Conservation (phyloP, 1,140 invertebrate genomes). For the Cydia strobilella region DNA sequence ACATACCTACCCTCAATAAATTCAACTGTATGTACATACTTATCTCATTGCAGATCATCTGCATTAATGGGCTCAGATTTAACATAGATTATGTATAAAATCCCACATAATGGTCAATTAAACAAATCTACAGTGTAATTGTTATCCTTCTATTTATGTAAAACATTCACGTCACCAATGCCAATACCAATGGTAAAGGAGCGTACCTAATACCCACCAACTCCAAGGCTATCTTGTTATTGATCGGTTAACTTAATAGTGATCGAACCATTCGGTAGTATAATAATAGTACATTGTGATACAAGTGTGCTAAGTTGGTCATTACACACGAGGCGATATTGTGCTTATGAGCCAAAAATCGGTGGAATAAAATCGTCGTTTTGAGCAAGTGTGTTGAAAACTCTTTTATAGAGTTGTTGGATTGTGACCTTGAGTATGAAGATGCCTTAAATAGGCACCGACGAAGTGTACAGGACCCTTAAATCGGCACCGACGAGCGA, state of each 20-base stretch:
- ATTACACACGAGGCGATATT: too few relatives aligned
- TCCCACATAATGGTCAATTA: conserved; percentile 16
- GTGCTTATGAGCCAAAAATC: too few relatives aligned
- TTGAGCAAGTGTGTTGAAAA: too few relatives aligned
- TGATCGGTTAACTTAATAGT: too few relatives aligned
- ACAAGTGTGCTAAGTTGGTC: too few relatives aligned
- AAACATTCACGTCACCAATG: conserved; percentile 2
- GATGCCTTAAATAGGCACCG: not conserved
- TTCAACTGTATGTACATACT: conserved; percentile 14
- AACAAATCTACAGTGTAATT: conserved; percentile 10
- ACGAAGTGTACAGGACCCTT: not conserved
- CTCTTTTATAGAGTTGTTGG: too few relatives aligned
- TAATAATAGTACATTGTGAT: too few relatives aligned
- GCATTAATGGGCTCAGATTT: conserved; percentile 4
- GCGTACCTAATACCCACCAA: not conserved
- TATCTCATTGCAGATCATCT: conserved; percentile 5
- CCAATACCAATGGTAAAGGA: conserved; percentile 3
- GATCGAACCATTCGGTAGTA: too few relatives aligned
- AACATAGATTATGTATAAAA: conserved; percentile 11
- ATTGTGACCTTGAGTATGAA: not conserved
- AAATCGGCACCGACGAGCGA: conserved; percentile 5
- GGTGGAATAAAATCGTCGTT: too few relatives aligned
- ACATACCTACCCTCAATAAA: not conserved
- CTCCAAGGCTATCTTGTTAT: too few relatives aligned
- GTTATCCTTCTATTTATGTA: conserved; percentile 16